Conservation (phyloP, 2,113 vertebrate species). For the zebrafish (Danio rerio) region DNA sequence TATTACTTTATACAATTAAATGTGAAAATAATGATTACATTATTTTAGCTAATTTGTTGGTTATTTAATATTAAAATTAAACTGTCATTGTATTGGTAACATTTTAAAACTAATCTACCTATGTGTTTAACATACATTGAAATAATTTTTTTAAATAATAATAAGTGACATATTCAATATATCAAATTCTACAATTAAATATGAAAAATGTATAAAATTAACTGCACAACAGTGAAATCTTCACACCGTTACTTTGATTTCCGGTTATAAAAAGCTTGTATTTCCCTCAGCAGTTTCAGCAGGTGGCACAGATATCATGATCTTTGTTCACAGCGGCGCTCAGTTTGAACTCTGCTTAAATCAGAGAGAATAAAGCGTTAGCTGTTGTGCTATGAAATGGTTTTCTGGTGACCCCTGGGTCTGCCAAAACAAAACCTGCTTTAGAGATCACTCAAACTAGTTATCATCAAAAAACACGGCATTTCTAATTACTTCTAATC, state of each 20-base stretch:
- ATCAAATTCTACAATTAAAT: too few species aligned
- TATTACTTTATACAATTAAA: too few species aligned
- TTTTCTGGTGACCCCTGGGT: slow-evolving; percentile 22
- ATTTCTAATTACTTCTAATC: slow-evolving; percentile 25
- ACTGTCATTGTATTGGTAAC: too few species aligned
- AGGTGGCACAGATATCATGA: background rate
- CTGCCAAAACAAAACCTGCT: slow-evolving; percentile 11
- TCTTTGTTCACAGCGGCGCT: background rate
- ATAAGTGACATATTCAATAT: too few species aligned
- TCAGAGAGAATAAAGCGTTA: background rate
- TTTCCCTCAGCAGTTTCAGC: background rate
- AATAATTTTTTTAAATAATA: too few species aligned
- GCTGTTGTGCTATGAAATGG: background rate
- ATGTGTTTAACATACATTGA: too few species aligned
- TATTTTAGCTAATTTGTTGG: too few species aligned
- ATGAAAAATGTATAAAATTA: too few species aligned
- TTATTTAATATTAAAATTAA: too few species aligned
- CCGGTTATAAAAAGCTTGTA: background rate
- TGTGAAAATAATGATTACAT: too few species aligned
- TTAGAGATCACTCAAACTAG: background rate
- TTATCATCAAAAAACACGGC: background rate
- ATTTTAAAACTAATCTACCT: too few species aligned
- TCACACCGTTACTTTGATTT: background rate
- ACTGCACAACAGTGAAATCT: too few species aligned
- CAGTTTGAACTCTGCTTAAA: background rate